phyloP scores from a whole-genome alignment of 2,888 invertebrate species.

The Drosophila crucigera region DNA sequence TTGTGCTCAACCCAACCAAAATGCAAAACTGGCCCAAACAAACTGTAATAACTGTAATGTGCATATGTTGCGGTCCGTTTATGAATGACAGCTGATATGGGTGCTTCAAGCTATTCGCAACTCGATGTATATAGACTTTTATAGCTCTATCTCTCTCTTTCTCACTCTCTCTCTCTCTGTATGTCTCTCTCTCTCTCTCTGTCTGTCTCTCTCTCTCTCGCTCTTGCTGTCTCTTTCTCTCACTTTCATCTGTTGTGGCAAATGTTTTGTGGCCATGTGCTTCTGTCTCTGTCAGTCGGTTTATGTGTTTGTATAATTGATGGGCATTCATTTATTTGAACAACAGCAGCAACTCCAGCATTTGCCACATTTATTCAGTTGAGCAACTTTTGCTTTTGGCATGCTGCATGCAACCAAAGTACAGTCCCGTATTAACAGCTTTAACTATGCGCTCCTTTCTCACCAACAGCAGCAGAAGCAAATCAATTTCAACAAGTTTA shows the following conservation, averaged over 20 bases:
- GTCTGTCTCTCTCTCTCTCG: too few species aligned
- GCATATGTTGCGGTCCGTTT: conserved; percentile 52
- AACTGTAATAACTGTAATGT: conserved; percentile 52
- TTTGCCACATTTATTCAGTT: conserved; percentile 43
- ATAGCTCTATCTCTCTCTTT: too few species aligned
- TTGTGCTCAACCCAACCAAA: conserved; percentile 16
- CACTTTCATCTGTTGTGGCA: background rate
- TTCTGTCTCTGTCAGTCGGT: conserved; percentile 12
- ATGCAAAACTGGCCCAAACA: conserved; percentile 32
- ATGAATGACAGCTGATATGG: conserved; percentile 50
- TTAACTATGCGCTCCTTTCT: conserved; percentile 18
- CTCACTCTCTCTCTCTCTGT: background rate
- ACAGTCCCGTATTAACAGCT: conserved; percentile 19
- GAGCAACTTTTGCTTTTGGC: conserved; percentile 9
- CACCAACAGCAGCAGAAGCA: background rate
- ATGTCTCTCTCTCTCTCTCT: too few species aligned
- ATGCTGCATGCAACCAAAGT: conserved; percentile 17
- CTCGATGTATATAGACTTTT: conserved; percentile 9
- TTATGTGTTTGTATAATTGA: conserved; percentile 47
- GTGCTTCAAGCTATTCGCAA: conserved; percentile 13
- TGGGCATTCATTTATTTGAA: conserved; percentile 49
- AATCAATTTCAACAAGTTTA: background rate
- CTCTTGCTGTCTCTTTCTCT: background rate
- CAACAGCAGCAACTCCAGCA: conserved; percentile 9
- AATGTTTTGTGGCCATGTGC: background rate